Percentiles rank a stretch among this genome's conserved stretches.
These are phyloP conservation scores for Axis porcinus DNA, from an alignment of 2,113 vertebrate species.

Conservation along the genomic window DNA sequence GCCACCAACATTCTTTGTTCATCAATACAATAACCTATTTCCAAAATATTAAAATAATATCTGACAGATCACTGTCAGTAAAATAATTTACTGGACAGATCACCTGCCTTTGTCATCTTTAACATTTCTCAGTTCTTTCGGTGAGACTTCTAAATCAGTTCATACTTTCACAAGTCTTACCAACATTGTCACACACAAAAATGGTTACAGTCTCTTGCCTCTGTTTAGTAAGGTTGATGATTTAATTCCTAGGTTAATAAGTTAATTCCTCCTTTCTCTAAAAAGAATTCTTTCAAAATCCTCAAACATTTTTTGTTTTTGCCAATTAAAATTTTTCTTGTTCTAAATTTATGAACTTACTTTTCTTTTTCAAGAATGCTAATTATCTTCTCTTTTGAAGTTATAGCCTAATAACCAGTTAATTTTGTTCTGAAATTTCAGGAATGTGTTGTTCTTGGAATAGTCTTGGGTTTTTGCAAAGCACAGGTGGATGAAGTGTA, in stretches of 20 bases:
- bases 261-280: not conserved
- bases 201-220: not conserved
- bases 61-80: not conserved
- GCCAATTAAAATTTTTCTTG: conserved; percentile 20
- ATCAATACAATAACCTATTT: not conserved
- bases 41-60: not conserved
- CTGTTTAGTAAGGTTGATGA: not conserved
- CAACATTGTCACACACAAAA: not conserved
- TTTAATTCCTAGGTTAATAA: conserved; percentile 4
- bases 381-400: conserved; percentile 49
- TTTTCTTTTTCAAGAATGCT: not conserved
- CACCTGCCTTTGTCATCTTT: not conserved
- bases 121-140: conserved; percentile 1
- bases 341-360: conserved; percentile 10
- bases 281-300: conserved; percentile 23
- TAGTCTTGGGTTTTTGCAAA: conserved; percentile 30
- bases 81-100: not conserved
- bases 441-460: conserved; percentile 50
- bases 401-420: conserved; percentile 15
- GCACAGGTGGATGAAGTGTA: conserved; percentile 57
- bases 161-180: not conserved
- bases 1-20: not conserved
- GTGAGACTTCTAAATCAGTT: not conserved
- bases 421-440: conserved; percentile 43
- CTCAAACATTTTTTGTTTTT: not conserved